A percentile compares a stretch with the other conserved stretches of the same genome.
Evolutionary conservation across 2,113 vertebrate species (phyloP).

Genomic region (Albula goreensis): DNA sequence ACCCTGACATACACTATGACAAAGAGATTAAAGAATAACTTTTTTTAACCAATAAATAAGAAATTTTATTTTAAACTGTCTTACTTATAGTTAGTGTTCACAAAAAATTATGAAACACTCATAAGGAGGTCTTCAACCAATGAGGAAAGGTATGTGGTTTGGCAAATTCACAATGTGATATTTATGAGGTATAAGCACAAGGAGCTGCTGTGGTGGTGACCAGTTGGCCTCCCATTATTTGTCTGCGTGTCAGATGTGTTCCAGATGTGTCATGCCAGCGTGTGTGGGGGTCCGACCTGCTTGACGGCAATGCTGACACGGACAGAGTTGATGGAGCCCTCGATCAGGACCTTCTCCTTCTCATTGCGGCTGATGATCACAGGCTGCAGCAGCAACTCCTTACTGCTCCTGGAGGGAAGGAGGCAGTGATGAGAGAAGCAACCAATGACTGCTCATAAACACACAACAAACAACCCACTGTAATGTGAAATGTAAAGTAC

Average conservation of each 20-base stretch:
- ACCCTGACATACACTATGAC: background rate
- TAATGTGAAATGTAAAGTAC: background rate
- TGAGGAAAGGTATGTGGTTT: too few species aligned
- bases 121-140: too few species aligned
- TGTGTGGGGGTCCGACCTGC: slow-evolving; percentile 74
- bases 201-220: too few species aligned
- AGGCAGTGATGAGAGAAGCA: background rate
- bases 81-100: too few species aligned
- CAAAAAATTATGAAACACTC: too few species aligned
- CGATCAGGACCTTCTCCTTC: slow-evolving; percentile 96
- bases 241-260: too few species aligned
- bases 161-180: too few species aligned
- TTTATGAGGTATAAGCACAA: too few species aligned
- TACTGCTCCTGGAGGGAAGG: slow-evolving; percentile 85
- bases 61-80: too few species aligned
- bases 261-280: too few species aligned
- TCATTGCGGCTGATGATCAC: slow-evolving; percentile 97
- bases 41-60: too few species aligned
- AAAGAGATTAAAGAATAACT: background rate
- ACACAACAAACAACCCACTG: background rate
- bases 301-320: slow-evolving; percentile 98
- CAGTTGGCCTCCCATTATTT: too few species aligned
- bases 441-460: background rate
- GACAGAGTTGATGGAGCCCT: slow-evolving; percentile 98
- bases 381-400: slow-evolving; percentile 91